phyloP scores from a whole-genome alignment of 2,888 invertebrate genomes.

The Eledona agricola region DNA sequence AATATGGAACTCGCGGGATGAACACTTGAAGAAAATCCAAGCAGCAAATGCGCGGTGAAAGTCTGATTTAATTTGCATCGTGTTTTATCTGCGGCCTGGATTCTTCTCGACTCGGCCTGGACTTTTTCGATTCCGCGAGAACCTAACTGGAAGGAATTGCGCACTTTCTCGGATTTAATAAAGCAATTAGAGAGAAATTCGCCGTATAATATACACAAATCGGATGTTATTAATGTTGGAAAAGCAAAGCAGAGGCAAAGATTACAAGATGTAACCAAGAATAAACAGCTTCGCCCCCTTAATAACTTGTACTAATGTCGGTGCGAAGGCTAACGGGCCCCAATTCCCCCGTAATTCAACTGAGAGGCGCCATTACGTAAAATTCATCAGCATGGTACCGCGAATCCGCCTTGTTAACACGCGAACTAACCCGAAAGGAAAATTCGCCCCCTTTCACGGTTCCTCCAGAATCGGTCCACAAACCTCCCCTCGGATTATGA shows the following conservation, averaged over 20 bases:
- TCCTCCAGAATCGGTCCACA: neutral
- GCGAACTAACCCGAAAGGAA: slow-evolving; percentile 7
- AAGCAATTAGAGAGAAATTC: slow-evolving; percentile 54
- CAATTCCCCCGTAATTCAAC: slow-evolving; percentile 53
- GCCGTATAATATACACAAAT: slow-evolving; percentile 54
- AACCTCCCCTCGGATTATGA: slow-evolving; percentile 47
- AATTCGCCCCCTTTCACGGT: neutral
- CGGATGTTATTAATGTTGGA: slow-evolving; percentile 54
- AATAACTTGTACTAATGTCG: slow-evolving; percentile 54
- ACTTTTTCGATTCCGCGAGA: slow-evolving; percentile 8
- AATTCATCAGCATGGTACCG: slow-evolving; percentile 52
- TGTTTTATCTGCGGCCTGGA: slow-evolving; percentile 11
- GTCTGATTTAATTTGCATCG: slow-evolving; percentile 13
- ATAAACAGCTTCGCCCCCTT: slow-evolving; percentile 53
- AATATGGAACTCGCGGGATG: too few species aligned
- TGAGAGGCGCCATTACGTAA: slow-evolving; percentile 53
- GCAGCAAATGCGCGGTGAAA: too few species aligned
- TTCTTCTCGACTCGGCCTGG: slow-evolving; percentile 11
- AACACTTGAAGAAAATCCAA: too few species aligned
- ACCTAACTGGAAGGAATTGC: too few species aligned
- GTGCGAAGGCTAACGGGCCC: slow-evolving; percentile 48
- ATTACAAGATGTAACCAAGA: slow-evolving; percentile 54
- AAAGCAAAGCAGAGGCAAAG: slow-evolving; percentile 48
- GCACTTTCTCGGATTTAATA: slow-evolving; percentile 50
- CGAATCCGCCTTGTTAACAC: slow-evolving; percentile 36